phyloP scores from a whole-genome alignment of 37 sponge, comb jelly and placozoan species.

The Oscarella lobularis region DNA sequence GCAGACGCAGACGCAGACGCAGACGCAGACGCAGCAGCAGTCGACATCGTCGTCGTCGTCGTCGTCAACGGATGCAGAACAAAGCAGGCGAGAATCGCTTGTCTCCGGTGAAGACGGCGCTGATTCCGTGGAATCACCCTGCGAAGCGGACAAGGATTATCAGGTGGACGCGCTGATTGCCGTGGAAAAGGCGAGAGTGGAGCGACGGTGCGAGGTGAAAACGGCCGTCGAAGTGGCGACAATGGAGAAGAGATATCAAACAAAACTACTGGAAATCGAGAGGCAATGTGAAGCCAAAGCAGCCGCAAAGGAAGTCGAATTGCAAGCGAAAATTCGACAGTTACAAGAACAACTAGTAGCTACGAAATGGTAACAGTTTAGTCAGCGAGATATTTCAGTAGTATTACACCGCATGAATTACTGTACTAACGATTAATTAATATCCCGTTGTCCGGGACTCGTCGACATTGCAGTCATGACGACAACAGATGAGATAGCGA shows the following conservation, averaged over 20 bases:
- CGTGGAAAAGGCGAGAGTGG: not conserved
- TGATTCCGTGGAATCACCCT: not conserved
- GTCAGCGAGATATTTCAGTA: too few relatives aligned
- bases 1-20: not conserved
- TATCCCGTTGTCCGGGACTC: too few relatives aligned
- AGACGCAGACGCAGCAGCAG: not conserved
- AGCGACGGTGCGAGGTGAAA: not conserved
- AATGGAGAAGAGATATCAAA: not conserved
- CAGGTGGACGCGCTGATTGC: not conserved
- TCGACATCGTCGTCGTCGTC: not conserved
- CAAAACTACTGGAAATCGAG: not conserved
- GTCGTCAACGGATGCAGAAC: not conserved
- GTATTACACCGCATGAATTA: too few relatives aligned
- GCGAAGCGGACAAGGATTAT: not conserved
- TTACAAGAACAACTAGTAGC: not conserved
- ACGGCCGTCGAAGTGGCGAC: not conserved
- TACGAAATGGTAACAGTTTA: not conserved
- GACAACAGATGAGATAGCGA: too few relatives aligned
- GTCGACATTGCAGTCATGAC: too few relatives aligned
- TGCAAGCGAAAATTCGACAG: not conserved
- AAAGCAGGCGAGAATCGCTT: not conserved
- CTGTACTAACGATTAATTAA: too few relatives aligned
- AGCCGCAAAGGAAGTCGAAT: not conserved
- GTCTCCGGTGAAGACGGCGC: slow-evolving; percentile 1
- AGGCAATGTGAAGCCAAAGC: not conserved